Conservation (phyloP, 2,888 invertebrate genomes). For the Fissipunctia ypsillon region DNA sequence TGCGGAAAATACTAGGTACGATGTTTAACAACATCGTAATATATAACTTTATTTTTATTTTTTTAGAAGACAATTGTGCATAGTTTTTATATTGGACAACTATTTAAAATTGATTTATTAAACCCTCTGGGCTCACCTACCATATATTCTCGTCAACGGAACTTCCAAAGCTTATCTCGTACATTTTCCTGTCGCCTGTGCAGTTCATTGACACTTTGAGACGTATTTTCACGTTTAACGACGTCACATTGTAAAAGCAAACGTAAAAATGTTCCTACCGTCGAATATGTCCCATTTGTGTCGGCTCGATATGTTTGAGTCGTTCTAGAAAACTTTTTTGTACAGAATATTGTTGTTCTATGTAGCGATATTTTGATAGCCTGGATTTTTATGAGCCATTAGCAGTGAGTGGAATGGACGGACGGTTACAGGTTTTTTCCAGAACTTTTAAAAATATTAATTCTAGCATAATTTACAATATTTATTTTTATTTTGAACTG, state of each 20-base stretch:
- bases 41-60: background rate
- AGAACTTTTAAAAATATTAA: background rate
- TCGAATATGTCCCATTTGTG: conserved; percentile 34
- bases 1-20: background rate
- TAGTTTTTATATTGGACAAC: no score
- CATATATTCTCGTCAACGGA: conserved; percentile 22
- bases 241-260: conserved; percentile 52
- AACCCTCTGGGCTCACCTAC: no score
- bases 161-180: conserved; percentile 10
- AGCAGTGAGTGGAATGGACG: conserved; percentile 20
- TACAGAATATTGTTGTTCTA: conserved; percentile 7
- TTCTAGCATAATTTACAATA: background rate
- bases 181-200: conserved; percentile 28
- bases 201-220: conserved; percentile 62
- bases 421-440: background rate
- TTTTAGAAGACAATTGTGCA: background rate
- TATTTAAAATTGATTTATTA: background rate
- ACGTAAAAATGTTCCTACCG: conserved; percentile 43
- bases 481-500: no score
- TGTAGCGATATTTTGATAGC: conserved; percentile 37
- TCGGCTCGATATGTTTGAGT: conserved; percentile 26
- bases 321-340: conserved; percentile 7
- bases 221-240: conserved; percentile 55
- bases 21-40: background rate
- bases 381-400: conserved; percentile 33